These are phyloP conservation scores for Heliconius sara DNA, from an alignment of 2,888 invertebrate genomes.

Conservation along the genomic window DNA sequence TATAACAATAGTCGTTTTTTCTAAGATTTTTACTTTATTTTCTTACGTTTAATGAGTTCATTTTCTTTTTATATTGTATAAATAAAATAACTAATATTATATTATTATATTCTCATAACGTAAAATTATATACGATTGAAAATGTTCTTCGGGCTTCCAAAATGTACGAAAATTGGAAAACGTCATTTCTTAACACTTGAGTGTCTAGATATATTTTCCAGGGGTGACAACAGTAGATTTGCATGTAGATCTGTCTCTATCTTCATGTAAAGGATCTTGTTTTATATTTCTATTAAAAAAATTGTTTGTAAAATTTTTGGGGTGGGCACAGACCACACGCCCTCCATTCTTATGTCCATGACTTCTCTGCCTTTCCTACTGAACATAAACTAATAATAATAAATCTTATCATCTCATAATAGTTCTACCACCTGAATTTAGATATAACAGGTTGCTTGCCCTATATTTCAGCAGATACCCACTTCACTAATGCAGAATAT, in stretches of 20 bases:
- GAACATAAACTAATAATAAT: neutral
- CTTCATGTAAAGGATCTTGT: no score
- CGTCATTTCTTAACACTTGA: neutral
- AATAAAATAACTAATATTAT: neutral
- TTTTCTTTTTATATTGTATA: no score
- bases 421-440: neutral
- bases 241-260: no score
- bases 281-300: no score
- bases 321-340: no score
- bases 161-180: neutral
- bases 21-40: neutral
- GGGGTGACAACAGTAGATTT: no score
- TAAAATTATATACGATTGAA: no score
- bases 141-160: no score
- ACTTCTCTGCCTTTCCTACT: neutral
- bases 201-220: neutral
- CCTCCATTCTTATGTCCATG: no score
- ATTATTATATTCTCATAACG: neutral
- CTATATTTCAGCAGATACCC: neutral
- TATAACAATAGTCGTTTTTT: slow-evolving; percentile 7
- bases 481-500: neutral
- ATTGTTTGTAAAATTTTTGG: no score
- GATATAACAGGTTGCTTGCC: neutral
- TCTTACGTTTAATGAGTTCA: neutral
- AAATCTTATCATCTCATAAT: no score